Base-by-base conservation (phyloP, 2,113 vertebrate genomes). In the Phyllopteryx taeniolatus region DNA sequence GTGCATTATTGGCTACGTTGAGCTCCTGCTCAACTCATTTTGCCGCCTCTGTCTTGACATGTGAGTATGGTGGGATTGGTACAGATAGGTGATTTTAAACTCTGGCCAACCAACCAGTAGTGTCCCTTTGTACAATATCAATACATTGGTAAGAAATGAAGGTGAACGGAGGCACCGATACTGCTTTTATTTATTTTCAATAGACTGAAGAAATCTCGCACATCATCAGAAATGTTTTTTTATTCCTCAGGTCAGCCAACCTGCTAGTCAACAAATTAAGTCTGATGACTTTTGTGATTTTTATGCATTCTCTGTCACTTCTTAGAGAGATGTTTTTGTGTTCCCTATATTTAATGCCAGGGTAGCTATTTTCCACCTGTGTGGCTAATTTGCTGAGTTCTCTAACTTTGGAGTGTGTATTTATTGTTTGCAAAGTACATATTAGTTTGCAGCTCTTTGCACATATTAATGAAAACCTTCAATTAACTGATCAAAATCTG, bases 401-500 rank as follows among this genome's bases (percentile, higher is more conserved):
- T 87, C 79, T 91, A 86, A 74, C 91, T 89, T 89, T 85, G 90
- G 85, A 91, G 92, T 92, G 86, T 94, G 91, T 94, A 92, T 96
- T 94, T 94, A 91, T 88, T 85, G 84, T 90, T 90, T 93, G 86
- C 87, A 87, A 86, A 92, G 90, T 93, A 91, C 76, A 94, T 92
- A 93, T 92, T 93, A 91, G 89, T 94, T 94, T 96, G 92, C 95
- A 94, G 93, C 88, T 92, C 91, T 92, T 95, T 96, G 95, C 94
- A 95, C 95, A 94, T 89, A 90, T 78, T 82, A 88, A 89, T 81
- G 83, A 86, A 87, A 84, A 79, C 76, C 82, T 91, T 91, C 80
- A 85, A 91, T 83, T 90, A 92, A 89, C 88, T 82, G 85, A 87
- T 90, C 80, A 77, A 81, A 82, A 79, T 86, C 86, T 91, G 84